Evolutionary conservation across 2,113 vertebrate species (phyloP).

Genomic region (Danionella cerebrum): DNA sequence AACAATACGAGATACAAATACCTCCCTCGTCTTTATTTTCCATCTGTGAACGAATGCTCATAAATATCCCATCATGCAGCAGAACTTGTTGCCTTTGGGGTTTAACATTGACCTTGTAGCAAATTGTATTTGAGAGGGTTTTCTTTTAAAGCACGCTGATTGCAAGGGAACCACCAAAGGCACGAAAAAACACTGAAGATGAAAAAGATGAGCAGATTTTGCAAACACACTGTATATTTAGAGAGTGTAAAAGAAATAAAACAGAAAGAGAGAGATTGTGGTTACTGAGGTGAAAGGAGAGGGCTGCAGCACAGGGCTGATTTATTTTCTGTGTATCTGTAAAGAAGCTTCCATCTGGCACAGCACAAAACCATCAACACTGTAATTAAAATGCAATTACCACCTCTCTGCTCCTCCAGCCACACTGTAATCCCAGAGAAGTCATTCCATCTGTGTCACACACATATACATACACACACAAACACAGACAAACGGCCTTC

Average conservation of each 20-base stretch:
- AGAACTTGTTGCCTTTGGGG: conserved; percentile 18
- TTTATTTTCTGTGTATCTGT: conserved; percentile 83
- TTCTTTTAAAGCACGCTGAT: conserved; percentile 12
- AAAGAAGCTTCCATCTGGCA: conserved; percentile 94
- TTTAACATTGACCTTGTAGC: conserved; percentile 29
- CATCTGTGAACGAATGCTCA: conserved; percentile 23
- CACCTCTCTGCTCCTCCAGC: conserved; percentile 72
- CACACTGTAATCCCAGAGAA: conserved; percentile 83
- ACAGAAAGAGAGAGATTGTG: conserved; percentile 5
- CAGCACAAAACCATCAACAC: conserved; percentile 86
- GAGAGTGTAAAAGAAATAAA: not conserved
- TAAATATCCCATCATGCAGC: conserved; percentile 27
- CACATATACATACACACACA: too few relatives aligned
- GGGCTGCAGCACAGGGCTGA: conserved; percentile 62
- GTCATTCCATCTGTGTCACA: conserved; percentile 88
- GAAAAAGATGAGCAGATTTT: not conserved
- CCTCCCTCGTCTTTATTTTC: conserved; percentile 9
- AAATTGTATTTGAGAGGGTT: conserved; percentile 15
- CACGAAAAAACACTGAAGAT: not conserved
- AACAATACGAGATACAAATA: conserved; percentile 15
- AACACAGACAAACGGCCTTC: conserved; percentile 53
- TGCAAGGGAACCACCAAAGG: not conserved
- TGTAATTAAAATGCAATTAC: conserved; percentile 99
- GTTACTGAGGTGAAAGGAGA: conserved; percentile 26
- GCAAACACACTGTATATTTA: not conserved